Base-by-base conservation (phyloP, 2,888 invertebrate species). In the Tiphia femorata region DNA sequence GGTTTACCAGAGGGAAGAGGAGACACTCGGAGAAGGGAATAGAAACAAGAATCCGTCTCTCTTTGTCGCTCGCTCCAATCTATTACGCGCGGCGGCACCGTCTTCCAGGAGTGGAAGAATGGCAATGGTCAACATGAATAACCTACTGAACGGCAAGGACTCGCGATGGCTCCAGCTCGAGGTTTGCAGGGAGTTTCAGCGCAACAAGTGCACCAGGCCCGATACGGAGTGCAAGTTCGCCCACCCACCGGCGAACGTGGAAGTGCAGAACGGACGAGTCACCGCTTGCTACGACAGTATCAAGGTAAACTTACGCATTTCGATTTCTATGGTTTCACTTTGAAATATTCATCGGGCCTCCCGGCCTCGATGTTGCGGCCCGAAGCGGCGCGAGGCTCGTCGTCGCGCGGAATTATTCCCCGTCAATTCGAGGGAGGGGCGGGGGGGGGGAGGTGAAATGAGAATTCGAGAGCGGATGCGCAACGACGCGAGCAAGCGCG, bases 211-310 rank as follows among this genome's bases (percentile, higher is more conserved):
- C 88, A 95, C 97, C 82, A 92, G 99, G 84, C 94, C 97, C 70
- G 98, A 99, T 88, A 95, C 96, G 84, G 98, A 99, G 88, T 99
- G 99, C 92, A 99, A 99, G 90, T 99, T 98, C 86, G 98, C 99
- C 75, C 99, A 99, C 89, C 99, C 99, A 67, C 98, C 98, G 73
- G 93, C 96, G 80, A 98, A 98, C 86, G 98, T 99, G 81, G 99
- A 99, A 88, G 97, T 99, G 83, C 98, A 98, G 89, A 99, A 98
- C 87, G 99, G 99, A 85, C 91, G 98, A 83, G 99, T 99, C 84
- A 98, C 98, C 81, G 99, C 99, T 81, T 99, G 99, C 90, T 99
- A 98, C 91, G 99, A 99, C 89, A 98, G 97, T 88, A 98, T 99
- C 88, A 99, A 99, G 97, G 99, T 99, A 88, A 89, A n/a, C n/a